These are phyloP conservation scores for Pseudomyrmex pallidus DNA, from an alignment of 1,140 invertebrate species.

Conservation along the genomic window DNA sequence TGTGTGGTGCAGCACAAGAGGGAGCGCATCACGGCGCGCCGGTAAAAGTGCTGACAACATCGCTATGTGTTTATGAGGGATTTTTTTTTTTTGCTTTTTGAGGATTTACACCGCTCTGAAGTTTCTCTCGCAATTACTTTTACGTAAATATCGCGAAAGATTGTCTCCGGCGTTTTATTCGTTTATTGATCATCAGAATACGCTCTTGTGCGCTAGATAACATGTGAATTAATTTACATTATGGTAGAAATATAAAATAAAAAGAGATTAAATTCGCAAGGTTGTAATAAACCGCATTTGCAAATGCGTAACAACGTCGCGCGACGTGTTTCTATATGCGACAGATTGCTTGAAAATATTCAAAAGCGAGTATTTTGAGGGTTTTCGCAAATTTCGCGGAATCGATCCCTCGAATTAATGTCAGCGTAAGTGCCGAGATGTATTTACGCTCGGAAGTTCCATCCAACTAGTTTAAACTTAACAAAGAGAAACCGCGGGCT, in stretches of 20 bases:
- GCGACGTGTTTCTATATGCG: too few relatives aligned
- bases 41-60: neutral
- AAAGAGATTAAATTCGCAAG: too few relatives aligned
- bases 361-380: neutral
- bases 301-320: neutral
- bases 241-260: neutral
- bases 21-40: conserved; percentile 7
- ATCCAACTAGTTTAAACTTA: conserved; percentile 73
- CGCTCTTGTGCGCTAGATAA: neutral
- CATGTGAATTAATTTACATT: neutral
- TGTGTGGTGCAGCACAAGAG: too few relatives aligned
- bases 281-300: neutral
- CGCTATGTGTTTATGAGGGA: conserved; percentile 41
- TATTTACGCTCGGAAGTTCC: conserved; percentile 73
- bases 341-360: neutral
- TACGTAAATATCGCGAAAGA: conserved; percentile 13
- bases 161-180: neutral
- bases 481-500: conserved; percentile 66
- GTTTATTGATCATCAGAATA: neutral
- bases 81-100: conserved; percentile 11
- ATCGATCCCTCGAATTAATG: conserved; percentile 69
- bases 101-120: neutral
- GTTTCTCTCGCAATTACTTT: conserved; percentile 10
- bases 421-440: conserved; percentile 62
- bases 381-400: conserved; percentile 6